phyloP scores from a whole-genome alignment of 2,113 vertebrate species.

The Zosterops lateralis region DNA sequence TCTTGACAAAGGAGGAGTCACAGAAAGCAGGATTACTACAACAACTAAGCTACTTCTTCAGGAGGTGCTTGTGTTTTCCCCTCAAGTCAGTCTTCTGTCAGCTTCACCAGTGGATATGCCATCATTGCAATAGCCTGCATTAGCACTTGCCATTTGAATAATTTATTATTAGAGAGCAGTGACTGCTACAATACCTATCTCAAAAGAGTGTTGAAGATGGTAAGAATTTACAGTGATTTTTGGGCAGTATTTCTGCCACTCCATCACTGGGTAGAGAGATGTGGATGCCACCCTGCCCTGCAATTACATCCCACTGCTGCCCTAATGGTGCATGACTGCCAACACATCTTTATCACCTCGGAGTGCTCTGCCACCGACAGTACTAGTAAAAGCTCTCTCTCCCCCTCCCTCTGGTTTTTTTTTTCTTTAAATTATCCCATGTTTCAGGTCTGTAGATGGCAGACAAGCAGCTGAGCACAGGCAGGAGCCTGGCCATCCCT shows the following conservation, averaged over 20 bases:
- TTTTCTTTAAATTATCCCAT: neutral
- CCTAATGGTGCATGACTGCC: slow-evolving; percentile 32
- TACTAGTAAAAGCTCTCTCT: slow-evolving; percentile 33
- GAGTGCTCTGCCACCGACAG: slow-evolving; percentile 54
- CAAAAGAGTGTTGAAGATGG: neutral
- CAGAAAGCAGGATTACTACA: neutral
- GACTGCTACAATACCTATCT: neutral
- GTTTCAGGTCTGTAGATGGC: slow-evolving; percentile 18
- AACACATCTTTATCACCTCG: slow-evolving; percentile 58
- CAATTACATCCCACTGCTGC: slow-evolving; percentile 65
- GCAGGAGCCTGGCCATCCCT: slow-evolving; percentile 56
- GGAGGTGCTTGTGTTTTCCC: neutral
- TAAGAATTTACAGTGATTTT: neutral
- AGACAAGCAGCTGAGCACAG: slow-evolving; percentile 53
- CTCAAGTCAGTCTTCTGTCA: neutral
- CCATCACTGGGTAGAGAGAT: slow-evolving; percentile 14
- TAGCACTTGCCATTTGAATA: neutral
- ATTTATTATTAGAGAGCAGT: neutral
- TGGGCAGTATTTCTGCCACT: neutral
- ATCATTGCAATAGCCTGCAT: neutral
- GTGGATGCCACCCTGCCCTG: slow-evolving; percentile 27
- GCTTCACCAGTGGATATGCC: neutral
- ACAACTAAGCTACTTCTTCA: neutral
- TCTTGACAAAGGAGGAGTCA: neutral
- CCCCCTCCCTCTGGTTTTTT: neutral